A percentile compares a stretch with the other conserved stretches of the same genome.
These are phyloP conservation scores for Chunga burmeisteri DNA, from an alignment of 2,113 vertebrate genomes.

Conservation along the genomic window DNA sequence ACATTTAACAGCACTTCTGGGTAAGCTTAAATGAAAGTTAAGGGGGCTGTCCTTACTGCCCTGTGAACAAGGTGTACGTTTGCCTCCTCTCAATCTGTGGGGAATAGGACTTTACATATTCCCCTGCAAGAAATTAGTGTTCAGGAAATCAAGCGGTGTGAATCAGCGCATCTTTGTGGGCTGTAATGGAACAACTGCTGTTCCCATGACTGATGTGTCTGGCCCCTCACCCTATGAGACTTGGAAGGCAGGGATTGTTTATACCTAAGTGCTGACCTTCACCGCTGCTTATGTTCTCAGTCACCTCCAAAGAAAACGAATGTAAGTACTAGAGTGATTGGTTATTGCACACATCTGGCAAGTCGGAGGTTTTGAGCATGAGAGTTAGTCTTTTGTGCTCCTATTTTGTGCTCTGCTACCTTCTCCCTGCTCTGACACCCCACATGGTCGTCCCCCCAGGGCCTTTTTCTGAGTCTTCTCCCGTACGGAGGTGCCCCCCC, in stretches of 20 bases:
- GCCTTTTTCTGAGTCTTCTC: neutral
- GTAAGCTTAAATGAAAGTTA: neutral
- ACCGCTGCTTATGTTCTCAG: neutral
- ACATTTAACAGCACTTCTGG: neutral
- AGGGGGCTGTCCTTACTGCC: neutral
- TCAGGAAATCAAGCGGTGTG: neutral
- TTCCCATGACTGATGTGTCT: neutral
- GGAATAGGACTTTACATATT: neutral
- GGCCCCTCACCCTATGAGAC: neutral
- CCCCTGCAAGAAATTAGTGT: neutral
- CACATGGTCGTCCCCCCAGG: neutral
- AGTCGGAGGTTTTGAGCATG: neutral
- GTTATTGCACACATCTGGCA: neutral
- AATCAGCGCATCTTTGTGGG: neutral
- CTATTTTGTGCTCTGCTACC: neutral
- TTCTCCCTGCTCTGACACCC: neutral
- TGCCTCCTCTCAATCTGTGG: neutral
- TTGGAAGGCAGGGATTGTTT: neutral
- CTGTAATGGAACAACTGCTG: neutral
- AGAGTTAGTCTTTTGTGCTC: neutral
- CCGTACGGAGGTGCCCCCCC: neutral
- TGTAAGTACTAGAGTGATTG: neutral
- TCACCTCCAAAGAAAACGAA: neutral
- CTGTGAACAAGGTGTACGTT: neutral
- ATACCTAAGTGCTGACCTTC: neutral